These are phyloP conservation scores for Pseudomyrmex sp. DNA, from an alignment of 1,140 invertebrate genomes.

Conservation along the genomic window DNA sequence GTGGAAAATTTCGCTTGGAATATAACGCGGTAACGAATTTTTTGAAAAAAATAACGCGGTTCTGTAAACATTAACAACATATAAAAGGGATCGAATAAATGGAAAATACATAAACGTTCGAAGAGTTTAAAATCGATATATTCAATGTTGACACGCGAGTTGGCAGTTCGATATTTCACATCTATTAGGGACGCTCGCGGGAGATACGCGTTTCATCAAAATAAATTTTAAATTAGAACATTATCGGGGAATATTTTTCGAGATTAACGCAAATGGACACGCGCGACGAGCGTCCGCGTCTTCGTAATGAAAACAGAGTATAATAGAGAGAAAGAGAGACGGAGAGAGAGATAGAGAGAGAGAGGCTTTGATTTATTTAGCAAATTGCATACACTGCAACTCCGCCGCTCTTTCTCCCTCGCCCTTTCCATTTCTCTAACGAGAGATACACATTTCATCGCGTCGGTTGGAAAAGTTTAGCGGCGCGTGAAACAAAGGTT, in stretches of 20 bases:
- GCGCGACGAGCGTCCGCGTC: background rate
- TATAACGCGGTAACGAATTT: constrained; percentile 54
- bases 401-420: background rate
- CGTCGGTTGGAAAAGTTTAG: constrained; percentile 9
- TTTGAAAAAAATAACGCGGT: constrained; percentile 19
- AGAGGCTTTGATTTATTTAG: constrained; percentile 43
- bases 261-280: constrained; percentile 50
- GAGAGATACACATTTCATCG: constrained; percentile 33
- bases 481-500: constrained; percentile 24
- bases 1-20: constrained; percentile 36
- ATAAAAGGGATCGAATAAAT: constrained; percentile 46
- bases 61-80: constrained; percentile 44
- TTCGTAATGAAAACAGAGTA: constrained; percentile 47
- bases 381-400: constrained; percentile 51
- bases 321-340: background rate
- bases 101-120: constrained; percentile 50
- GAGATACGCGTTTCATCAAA: constrained; percentile 21
- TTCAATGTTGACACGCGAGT: constrained; percentile 36
- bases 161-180: constrained; percentile 15
- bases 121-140: constrained; percentile 48
- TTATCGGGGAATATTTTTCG: constrained; percentile 41
- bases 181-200: constrained; percentile 28
- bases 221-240: constrained; percentile 56
- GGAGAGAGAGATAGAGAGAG: too few relatives aligned
- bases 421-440: background rate